Evolutionary conservation across 2,888 invertebrate species (phyloP).

Genomic region (Mamestra brassicae): DNA sequence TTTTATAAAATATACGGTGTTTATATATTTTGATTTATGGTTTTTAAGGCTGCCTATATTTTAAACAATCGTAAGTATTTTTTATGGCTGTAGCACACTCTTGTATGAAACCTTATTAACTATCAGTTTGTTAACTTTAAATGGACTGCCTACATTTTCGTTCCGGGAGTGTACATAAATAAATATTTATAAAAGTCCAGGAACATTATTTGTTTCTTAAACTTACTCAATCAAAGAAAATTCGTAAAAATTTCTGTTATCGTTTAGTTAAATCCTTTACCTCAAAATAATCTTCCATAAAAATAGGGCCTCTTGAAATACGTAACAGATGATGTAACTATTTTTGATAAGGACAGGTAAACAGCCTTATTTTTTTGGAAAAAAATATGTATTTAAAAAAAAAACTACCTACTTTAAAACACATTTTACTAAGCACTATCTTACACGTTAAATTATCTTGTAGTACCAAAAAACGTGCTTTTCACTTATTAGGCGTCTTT

Average conservation of each 20-base stretch:
- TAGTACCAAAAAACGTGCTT: neutral
- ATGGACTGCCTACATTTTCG: neutral
- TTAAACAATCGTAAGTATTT: neutral
- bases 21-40: neutral
- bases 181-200: neutral
- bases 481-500: neutral
- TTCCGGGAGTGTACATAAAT: neutral
- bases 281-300: constrained; percentile 39
- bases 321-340: constrained; percentile 35
- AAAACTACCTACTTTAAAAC: neutral
- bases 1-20: constrained; percentile 26
- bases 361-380: constrained; percentile 11
- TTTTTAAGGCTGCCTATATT: constrained; percentile 7
- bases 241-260: constrained; percentile 1
- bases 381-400: constrained; percentile 19
- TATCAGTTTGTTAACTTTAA: neutral
- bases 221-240: constrained; percentile 3
- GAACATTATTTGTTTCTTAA: constrained; percentile 16
- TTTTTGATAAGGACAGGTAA: constrained; percentile 50
- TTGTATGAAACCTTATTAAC: neutral
- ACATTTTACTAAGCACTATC: constrained; percentile 9
- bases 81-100: neutral
- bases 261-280: constrained; percentile 33
- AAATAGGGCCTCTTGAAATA: constrained; percentile 18
- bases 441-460: neutral